Base-by-base conservation (phyloP, 2,113 vertebrate genomes). In the Scomber scombrus region DNA sequence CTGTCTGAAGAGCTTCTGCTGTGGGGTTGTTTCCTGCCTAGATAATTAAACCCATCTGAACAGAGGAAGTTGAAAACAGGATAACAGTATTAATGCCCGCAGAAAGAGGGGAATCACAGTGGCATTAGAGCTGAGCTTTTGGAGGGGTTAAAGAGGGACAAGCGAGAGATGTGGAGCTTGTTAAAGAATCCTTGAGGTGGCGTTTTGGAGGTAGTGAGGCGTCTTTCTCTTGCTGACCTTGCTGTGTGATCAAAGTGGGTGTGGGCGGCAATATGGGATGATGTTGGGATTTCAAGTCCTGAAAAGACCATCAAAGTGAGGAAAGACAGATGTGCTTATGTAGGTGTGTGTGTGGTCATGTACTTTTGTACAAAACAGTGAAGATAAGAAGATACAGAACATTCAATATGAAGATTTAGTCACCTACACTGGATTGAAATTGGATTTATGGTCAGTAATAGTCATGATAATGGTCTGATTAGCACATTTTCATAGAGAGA, bases 11-110 rank as follows among this genome's bases (percentile, higher is more conserved):
- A 46, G 2, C 46, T 3, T 21, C 60, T 73, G 34, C 46, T n/a
- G 45, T 52, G 47, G 4, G 4, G 19, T 55, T 72, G 70, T 68
- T 80, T 80, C 65, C 56, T 23, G 79, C 52, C 16, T 19, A 3
- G 56, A 68, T 83, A 82, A 87, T 80, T 80, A 61, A 80, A 54
- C 69, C 51, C 69, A 45, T 19, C 19, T 57, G 65, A 73, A 75
- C 73, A 51, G 23, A 26, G 23, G 21, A 65, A 75, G 29, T 0
- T 34, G 82, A 60, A 66, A 75, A 71, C 58, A 46, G 15, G 5
- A 31, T 2, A 16, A 56, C 23, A 2, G 47, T 60, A n/a, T 62
- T 52, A 56, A 66, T 49, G 7, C 19, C 0, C 6, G 49, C 64
- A 74, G 75, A 52, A 54, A 26, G 34, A 40, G 16, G 50, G 57